Evolutionary conservation across 2,888 invertebrate genomes (phyloP).

Genomic region (Panzeria rudis): DNA sequence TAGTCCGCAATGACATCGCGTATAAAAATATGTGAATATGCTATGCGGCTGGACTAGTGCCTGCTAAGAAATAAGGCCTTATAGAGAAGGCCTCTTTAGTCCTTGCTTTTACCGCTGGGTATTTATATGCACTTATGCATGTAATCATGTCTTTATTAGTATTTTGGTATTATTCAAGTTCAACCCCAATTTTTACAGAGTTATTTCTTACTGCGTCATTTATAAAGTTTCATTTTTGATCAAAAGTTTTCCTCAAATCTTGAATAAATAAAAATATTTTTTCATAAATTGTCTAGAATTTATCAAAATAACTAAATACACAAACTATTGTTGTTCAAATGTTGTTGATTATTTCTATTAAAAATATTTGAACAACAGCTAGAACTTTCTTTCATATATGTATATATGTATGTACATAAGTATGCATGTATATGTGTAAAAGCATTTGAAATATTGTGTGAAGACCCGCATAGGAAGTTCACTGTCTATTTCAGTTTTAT

Average conservation of each 20-base stretch:
- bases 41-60: too few relatives aligned
- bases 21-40: too few relatives aligned
- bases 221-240: not conserved
- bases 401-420: not conserved
- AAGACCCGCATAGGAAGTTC: too few relatives aligned
- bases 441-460: too few relatives aligned
- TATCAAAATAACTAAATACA: not conserved
- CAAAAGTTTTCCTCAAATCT: not conserved
- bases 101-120: too few relatives aligned
- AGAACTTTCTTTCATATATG: not conserved
- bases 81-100: too few relatives aligned
- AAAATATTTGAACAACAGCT: not conserved
- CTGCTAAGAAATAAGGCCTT: too few relatives aligned
- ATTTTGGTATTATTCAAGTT: constrained; percentile 3
- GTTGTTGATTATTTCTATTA: not conserved
- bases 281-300: too few relatives aligned
- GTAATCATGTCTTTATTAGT: too few relatives aligned
- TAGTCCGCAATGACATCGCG: too few relatives aligned
- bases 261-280: not conserved
- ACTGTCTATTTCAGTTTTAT: too few relatives aligned
- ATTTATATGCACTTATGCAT: too few relatives aligned
- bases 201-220: constrained; percentile 1
- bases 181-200: not conserved
- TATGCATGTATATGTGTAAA: not conserved
- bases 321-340: not conserved